A percentile compares a stretch with the other conserved stretches of the same genome.
These are phyloP conservation scores for Ardeotis arabs DNA, from an alignment of 2,113 vertebrate genomes.

Conservation along the genomic window DNA sequence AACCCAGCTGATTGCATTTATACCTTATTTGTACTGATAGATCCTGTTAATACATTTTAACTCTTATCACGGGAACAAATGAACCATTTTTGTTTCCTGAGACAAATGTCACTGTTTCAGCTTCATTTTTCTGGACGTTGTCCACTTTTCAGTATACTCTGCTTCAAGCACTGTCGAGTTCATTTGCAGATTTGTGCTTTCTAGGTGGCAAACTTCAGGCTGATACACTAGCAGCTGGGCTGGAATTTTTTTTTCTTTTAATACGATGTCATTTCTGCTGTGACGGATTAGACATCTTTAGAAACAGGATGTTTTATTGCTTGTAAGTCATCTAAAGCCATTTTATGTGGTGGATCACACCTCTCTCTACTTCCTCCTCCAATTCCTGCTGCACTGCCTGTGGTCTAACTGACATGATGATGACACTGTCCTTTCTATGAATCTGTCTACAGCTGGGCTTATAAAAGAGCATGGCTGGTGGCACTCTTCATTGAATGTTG, in stretches of 20 bases:
- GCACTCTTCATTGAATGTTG: background rate
- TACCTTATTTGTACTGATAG: background rate
- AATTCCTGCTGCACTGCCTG: background rate
- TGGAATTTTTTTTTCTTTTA: background rate
- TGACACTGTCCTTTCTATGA: constrained; percentile 36
- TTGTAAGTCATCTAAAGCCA: background rate
- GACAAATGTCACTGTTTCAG: background rate
- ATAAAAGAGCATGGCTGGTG: constrained; percentile 23
- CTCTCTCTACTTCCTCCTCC: background rate
- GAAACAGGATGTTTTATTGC: constrained; percentile 6
- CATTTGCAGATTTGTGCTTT: constrained; percentile 44
- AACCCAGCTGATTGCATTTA: background rate
- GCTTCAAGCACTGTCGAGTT: background rate
- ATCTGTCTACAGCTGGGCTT: constrained; percentile 23
- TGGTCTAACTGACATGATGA: constrained; percentile 34
- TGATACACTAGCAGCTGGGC: background rate
- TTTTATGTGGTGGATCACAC: constrained; percentile 7
- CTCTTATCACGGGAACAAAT: background rate
- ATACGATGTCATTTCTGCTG: background rate
- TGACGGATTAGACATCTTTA: background rate
- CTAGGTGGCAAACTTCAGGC: constrained; percentile 18
- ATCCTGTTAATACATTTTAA: background rate
- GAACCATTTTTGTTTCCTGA: background rate
- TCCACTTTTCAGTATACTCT: background rate
- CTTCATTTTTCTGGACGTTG: background rate